Evolutionary conservation across 1,140 invertebrate genomes (phyloP), one percentile per base, ranked within the genome.

Genomic region (Phocides pigmalion): DNA sequence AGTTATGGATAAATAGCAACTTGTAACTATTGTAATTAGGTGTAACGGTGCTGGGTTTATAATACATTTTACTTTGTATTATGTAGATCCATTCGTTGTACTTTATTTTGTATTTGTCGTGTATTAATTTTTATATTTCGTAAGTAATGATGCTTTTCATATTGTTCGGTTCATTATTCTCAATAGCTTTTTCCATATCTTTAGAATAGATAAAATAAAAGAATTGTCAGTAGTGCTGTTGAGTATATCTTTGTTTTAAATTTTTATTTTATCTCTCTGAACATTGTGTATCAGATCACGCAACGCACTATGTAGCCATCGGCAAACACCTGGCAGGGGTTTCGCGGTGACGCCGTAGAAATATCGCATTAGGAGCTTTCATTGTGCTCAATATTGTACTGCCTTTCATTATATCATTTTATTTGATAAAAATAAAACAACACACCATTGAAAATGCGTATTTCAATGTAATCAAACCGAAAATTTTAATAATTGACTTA

Each of bases 31-130:
- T 87, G 74, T 90, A 89, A 81, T 81, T 90, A 89, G 87, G 77
- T 77, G 78, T 89, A 87, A 84, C 74, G 87, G 88, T 90, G 88
- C 88, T 90, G 88, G 88, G 88, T 84, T 89, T 81, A 80, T 86
- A 75, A 78, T 88, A 89, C 83, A 85, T 83, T 74, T 81, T 81
- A 79, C 82, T 81, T 89, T 84, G 81, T 89, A 86, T 81, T 84
- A 74, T 87, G 75, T 89, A 80, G 76, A 82, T 88, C 83, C 76
- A 79, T 87, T 82, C 70, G 79, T 89, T 77, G 81, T 85, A 83
- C 76, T 85, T 84, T 86, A 82, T 81, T 81, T 83, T 83, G 71
- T 84, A 83, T 83, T 80, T 77, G 74, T 82, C 71, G 73, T 81
- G 74, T 87, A 84, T 78, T 84, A 85, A 74, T 35, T 35, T 35